Percentiles rank a stretch among this genome's conserved stretches.
phyloP scores from a whole-genome alignment of 2,797 vertebrate genomes.

The Malacoctenus gilli region DNA sequence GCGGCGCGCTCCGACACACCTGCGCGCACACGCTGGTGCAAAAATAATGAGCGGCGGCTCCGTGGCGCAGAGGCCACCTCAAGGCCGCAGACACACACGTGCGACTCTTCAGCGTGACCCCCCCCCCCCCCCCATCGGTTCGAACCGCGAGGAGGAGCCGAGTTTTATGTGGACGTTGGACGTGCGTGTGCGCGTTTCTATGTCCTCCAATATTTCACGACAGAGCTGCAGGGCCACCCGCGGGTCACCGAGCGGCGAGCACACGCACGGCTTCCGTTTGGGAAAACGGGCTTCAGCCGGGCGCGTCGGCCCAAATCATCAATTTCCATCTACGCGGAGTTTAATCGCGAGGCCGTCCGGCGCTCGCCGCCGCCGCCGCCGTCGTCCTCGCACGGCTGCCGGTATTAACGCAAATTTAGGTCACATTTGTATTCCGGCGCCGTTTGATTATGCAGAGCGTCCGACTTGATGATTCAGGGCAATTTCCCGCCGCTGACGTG shows the following conservation, averaged over 20 bases:
- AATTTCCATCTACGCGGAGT: constrained; percentile 44
- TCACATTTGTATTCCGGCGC: constrained; percentile 62
- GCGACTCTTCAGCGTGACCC: constrained; percentile 10
- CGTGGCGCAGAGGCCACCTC: constrained; percentile 15
- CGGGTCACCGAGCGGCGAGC: constrained; percentile 19
- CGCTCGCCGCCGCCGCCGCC: constrained; percentile 21
- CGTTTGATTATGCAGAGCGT: constrained; percentile 47
- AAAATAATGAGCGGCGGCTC: constrained; percentile 41
- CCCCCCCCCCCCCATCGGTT: constrained; percentile 3
- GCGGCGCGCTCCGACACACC: no score
- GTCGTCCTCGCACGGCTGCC: constrained; percentile 27
- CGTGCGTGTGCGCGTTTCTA: constrained; percentile 15
- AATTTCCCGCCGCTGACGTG: constrained; percentile 33
- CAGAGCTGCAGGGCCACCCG: no score
- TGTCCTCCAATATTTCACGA: neutral
- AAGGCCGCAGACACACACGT: constrained; percentile 31
- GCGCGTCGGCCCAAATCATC: constrained; percentile 33
- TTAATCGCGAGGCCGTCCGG: constrained; percentile 61
- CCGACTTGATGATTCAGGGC: constrained; percentile 49
- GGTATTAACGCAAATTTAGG: constrained; percentile 63
- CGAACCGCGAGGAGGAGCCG: constrained; percentile 20
- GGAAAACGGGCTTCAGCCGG: constrained; percentile 31
- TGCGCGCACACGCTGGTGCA: constrained; percentile 14
- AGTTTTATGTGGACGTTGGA: constrained; percentile 41
- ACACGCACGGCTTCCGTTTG: constrained; percentile 14